These are phyloP conservation scores for Rambutsinella grinnellia DNA, from an alignment of 2,888 invertebrate genomes.

Conservation along the genomic window DNA sequence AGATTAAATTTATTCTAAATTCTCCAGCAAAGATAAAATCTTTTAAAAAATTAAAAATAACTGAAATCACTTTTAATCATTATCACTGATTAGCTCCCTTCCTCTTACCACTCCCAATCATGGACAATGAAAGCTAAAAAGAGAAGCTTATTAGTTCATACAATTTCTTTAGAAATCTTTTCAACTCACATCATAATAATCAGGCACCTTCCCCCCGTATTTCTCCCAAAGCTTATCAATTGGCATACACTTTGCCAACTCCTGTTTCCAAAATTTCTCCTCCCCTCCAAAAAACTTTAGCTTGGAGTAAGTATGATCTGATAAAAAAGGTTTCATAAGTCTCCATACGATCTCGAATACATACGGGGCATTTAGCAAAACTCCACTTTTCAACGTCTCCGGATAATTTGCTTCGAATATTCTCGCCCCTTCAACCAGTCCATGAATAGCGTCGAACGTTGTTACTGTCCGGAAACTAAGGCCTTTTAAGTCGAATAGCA, in stretches of 20 bases:
- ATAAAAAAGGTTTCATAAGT: conserved; percentile 31
- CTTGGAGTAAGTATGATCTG: conserved; percentile 28
- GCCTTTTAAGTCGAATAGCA: conserved; percentile 38
- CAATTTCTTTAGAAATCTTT: too few species aligned
- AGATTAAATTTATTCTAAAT: too few species aligned
- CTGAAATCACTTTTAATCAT: too few species aligned
- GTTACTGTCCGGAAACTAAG: conserved; percentile 31
- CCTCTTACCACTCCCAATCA: too few species aligned
- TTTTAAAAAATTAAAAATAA: too few species aligned
- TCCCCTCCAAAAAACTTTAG: conserved; percentile 24
- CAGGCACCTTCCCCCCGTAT: conserved; percentile 28
- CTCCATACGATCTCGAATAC: conserved; percentile 40
- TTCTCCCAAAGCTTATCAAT: conserved; percentile 23
- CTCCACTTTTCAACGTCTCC: conserved; percentile 22
- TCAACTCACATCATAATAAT: background rate
- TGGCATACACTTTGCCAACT: conserved; percentile 3
- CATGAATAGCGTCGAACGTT: conserved; percentile 41
- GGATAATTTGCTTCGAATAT: conserved; percentile 42
- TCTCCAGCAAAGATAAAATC: too few species aligned
- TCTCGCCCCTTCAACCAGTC: conserved; percentile 9
- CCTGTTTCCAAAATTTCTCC: conserved; percentile 4
- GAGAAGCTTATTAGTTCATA: too few species aligned
- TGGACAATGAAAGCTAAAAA: too few species aligned
- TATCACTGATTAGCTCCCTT: too few species aligned
- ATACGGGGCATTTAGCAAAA: conserved; percentile 29